Conservation (phyloP, 2,113 vertebrate species). For the Chamaea fasciata region DNA sequence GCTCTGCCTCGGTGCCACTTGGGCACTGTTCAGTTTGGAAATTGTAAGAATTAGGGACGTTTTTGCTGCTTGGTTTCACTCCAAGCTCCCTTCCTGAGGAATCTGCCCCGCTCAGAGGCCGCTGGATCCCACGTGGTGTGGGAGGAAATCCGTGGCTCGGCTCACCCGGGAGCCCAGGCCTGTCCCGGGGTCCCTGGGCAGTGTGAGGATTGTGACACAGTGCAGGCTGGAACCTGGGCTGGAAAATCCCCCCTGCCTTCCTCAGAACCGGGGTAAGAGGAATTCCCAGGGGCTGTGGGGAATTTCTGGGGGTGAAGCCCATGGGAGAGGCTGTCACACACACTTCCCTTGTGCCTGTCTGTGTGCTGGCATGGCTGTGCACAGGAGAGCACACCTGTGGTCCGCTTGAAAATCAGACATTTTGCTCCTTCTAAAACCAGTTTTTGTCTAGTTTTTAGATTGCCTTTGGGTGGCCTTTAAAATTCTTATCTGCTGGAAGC, state of each 20-base stretch:
- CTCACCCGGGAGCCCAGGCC: background rate
- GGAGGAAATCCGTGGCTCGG: background rate
- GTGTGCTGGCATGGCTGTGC: background rate
- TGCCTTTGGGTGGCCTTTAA: background rate
- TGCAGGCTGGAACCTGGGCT: background rate
- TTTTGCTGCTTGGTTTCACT: background rate
- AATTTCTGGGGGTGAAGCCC: background rate
- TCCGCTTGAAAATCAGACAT: background rate
- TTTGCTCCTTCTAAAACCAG: background rate
- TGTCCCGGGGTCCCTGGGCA: fast-evolving
- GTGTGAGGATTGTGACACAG: fast-evolving
- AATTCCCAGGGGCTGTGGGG: background rate
- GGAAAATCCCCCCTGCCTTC: background rate
- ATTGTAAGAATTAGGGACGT: fast-evolving
- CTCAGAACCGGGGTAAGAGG: fast-evolving
- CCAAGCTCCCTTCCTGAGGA: background rate
- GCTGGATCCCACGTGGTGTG: background rate
- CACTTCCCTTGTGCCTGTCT: fast-evolving
- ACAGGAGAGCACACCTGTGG: background rate
- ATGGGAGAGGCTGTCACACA: background rate
- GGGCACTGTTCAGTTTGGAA: background rate
- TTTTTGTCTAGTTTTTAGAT: background rate
- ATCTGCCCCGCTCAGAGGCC: background rate
- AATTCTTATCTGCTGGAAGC: background rate
- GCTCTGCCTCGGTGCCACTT: fast-evolving